phyloP scores from a whole-genome alignment of 2,888 invertebrate species.

The Erebia epiphron region DNA sequence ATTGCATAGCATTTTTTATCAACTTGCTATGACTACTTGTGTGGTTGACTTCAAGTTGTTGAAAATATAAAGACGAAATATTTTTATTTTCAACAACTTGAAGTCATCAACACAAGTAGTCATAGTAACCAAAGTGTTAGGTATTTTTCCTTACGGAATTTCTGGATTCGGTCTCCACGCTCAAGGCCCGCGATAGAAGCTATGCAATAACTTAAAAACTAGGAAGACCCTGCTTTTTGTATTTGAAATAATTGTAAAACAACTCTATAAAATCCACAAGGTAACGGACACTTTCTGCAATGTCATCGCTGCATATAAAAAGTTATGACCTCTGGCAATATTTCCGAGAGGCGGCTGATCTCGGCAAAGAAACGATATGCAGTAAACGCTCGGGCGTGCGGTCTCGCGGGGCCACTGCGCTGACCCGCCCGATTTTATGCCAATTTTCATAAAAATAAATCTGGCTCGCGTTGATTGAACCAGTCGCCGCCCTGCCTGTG shows the following conservation, averaged over 20 bases:
- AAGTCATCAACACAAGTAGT: no score
- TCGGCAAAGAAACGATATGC: constrained; percentile 80
- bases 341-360: constrained; percentile 63
- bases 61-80: no score
- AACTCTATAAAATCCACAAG: constrained; percentile 52
- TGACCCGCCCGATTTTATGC: constrained; percentile 82
- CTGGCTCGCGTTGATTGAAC: constrained; percentile 81
- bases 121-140: no score
- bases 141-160: no score
- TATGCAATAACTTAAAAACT: no score
- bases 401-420: constrained; percentile 77
- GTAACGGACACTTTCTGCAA: constrained; percentile 75
- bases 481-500: constrained; percentile 75
- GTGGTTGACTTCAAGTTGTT: no score
- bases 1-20: no score
- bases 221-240: not conserved
- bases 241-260: not conserved
- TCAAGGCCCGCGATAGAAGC: no score
- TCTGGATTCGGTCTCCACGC: no score
- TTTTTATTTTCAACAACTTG: no score
- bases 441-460: constrained; percentile 84
- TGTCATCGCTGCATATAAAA: constrained; percentile 83
- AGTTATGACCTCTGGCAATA: constrained; percentile 82
- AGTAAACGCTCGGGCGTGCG: constrained; percentile 81
- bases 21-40: no score